Conservation (phyloP, 2,797 vertebrate genomes). For the Synaphobranchus kaupii region DNA sequence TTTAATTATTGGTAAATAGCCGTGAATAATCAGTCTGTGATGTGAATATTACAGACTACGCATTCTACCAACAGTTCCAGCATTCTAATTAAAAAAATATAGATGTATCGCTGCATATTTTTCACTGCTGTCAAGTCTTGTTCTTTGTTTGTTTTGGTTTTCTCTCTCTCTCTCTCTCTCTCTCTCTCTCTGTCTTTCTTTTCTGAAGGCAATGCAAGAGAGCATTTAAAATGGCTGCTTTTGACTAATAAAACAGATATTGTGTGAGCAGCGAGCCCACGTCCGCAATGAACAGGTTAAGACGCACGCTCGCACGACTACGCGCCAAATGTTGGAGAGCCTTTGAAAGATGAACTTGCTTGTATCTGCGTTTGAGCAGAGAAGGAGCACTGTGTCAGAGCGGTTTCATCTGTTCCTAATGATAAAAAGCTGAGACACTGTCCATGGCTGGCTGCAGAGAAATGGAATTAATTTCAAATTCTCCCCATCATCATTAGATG, state of each 20-base stretch:
- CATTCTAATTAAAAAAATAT: not conserved
- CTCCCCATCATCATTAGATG: not conserved
- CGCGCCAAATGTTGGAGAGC: not conserved
- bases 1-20: not conserved
- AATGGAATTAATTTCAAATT: not conserved
- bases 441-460: not conserved
- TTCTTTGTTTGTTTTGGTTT: not conserved
- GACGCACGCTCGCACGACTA: constrained; percentile 15
- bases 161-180: too few relatives aligned
- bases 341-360: constrained; percentile 23
- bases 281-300: not conserved
- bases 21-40: not conserved
- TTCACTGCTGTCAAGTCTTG: not conserved
- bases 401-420: constrained; percentile 15
- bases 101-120: not conserved
- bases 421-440: not conserved
- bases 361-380: constrained; percentile 35
- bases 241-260: not conserved
- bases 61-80: not conserved
- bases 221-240: not conserved
- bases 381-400: constrained; percentile 25
- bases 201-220: not conserved
- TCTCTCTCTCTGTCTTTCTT: not conserved
- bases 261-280: not conserved
- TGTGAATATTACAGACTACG: not conserved